A percentile compares a stretch with the other conserved stretches of the same genome.
Conservation (phyloP, 2,797 vertebrate genomes). For the Cossypha niveicapilla region DNA sequence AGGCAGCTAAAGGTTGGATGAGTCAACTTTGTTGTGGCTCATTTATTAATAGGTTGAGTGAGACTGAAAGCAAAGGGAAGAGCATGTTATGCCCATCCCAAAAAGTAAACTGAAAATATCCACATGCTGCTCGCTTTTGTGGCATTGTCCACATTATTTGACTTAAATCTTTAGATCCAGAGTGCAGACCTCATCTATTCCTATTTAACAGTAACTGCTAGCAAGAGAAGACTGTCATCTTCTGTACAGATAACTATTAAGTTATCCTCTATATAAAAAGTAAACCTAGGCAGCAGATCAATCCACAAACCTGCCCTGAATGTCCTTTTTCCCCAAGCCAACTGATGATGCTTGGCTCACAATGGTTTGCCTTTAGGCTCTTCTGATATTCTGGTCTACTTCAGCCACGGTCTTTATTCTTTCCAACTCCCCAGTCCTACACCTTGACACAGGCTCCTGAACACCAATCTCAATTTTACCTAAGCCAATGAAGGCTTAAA, state of each 20-base stretch:
- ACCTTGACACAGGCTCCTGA: not conserved
- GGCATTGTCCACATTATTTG: not conserved
- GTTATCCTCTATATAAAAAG: too few species aligned
- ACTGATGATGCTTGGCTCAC: not conserved
- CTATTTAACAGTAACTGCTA: not conserved
- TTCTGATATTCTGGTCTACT: not conserved
- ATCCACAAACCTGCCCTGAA: not conserved
- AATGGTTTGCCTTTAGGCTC: not conserved
- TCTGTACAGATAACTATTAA: not conserved
- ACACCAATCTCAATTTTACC: not conserved
- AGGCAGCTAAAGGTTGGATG: not conserved
- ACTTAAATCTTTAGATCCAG: not conserved
- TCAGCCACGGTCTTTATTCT: not conserved
- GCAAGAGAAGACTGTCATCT: not conserved
- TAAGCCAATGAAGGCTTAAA: not conserved
- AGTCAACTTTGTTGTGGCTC: not conserved
- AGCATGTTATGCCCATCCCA: not conserved
- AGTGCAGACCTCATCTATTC: not conserved
- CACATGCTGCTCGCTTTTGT: not conserved
- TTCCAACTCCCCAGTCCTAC: not conserved
- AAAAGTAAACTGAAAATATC: not conserved
- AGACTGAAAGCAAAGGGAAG: not conserved
- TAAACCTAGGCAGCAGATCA: not conserved
- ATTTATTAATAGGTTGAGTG: not conserved
- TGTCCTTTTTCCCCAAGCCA: not conserved